phyloP scores from a whole-genome alignment of 2,797 vertebrate species.

The Gouania willdenowi region DNA sequence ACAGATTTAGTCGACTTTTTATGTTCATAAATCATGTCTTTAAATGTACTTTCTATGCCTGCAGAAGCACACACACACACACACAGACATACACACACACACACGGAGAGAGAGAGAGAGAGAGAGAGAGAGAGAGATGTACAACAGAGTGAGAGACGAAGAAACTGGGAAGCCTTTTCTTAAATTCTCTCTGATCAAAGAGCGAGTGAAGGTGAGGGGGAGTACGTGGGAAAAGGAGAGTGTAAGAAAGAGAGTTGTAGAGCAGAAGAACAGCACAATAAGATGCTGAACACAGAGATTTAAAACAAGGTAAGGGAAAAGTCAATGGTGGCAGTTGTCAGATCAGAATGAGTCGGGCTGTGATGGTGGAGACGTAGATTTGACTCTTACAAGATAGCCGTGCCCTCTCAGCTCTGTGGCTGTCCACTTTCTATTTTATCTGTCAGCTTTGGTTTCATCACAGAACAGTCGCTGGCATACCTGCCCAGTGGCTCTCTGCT shows the following conservation, averaged over 20 bases:
- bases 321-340: slow-evolving; percentile 14
- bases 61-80: slow-evolving; percentile 3
- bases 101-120: slow-evolving; percentile 15
- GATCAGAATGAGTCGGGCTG: slow-evolving; percentile 22
- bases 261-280: slow-evolving; percentile 34
- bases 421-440: neutral
- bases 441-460: slow-evolving; percentile 44
- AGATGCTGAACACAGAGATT: slow-evolving; percentile 24
- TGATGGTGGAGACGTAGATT: slow-evolving; percentile 25
- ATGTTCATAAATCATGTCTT: too few species aligned
- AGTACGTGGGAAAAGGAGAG: slow-evolving; percentile 37
- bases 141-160: slow-evolving; percentile 24
- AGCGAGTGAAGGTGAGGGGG: slow-evolving; percentile 54
- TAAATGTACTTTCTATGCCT: too few species aligned
- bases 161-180: slow-evolving; percentile 39
- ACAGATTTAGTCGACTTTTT: too few species aligned
- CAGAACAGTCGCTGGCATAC: slow-evolving; percentile 23
- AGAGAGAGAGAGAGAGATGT: slow-evolving; percentile 24
- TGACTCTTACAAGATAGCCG: slow-evolving; percentile 27
- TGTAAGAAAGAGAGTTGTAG: slow-evolving; percentile 31
- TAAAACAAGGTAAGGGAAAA: slow-evolving; percentile 3
- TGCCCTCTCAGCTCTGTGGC: slow-evolving; percentile 9
- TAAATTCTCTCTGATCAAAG: slow-evolving; percentile 65
- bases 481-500: slow-evolving; percentile 25
- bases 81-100: slow-evolving; percentile 11